Evolutionary conservation across 2,113 vertebrate species (phyloP).

Genomic region (Numida meleagris): DNA sequence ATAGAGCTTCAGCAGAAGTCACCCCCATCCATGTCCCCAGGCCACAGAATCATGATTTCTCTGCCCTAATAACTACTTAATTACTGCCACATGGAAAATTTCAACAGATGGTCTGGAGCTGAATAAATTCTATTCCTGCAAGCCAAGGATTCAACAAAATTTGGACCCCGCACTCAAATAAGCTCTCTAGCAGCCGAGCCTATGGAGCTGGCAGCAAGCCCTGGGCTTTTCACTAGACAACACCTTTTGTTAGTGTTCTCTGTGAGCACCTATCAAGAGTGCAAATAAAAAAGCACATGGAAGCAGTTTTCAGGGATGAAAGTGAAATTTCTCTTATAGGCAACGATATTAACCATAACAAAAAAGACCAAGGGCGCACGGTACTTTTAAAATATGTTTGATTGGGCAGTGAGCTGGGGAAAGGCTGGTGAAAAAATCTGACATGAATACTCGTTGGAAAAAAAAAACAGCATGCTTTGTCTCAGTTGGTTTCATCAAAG

Average conservation of each 20-base stretch:
- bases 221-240: not conserved
- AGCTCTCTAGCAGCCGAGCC: constrained; percentile 42
- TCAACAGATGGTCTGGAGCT: constrained; percentile 68
- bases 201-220: not conserved
- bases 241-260: not conserved
- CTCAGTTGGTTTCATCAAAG: not conserved
- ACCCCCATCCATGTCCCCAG: constrained; percentile 18
- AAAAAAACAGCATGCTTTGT: not conserved
- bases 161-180: constrained; percentile 11
- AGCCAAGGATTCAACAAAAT: constrained; percentile 35
- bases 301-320: not conserved
- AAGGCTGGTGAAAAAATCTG: not conserved
- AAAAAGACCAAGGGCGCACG: not conserved
- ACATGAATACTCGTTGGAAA: not conserved
- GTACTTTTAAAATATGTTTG: not conserved
- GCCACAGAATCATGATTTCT: constrained; percentile 15
- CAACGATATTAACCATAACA: not conserved
- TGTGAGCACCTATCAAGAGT: not conserved
- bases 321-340: not conserved
- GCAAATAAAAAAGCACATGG: not conserved
- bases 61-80: constrained; percentile 64
- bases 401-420: not conserved
- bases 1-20: not conserved
- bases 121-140: constrained; percentile 51
- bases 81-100: constrained; percentile 56